Base-by-base conservation (phyloP, 2,113 vertebrate genomes). In the Buteo buteo region DNA sequence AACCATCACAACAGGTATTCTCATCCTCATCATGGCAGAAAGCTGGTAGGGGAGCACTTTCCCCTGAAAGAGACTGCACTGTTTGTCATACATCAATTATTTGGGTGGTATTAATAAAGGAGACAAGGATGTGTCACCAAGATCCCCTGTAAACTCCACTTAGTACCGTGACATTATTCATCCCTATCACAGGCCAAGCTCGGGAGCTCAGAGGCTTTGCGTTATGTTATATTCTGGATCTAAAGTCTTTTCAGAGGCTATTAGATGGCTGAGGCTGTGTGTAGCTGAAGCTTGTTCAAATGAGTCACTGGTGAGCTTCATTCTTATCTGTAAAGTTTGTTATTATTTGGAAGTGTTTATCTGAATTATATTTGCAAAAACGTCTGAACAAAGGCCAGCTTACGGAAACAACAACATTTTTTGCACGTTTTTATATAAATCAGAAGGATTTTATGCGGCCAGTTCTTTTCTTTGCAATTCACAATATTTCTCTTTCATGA, bases 291-390 rank as follows among this genome's bases (percentile, higher is more conserved):
- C 88, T 65, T 17, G 70, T 82, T 93, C 64, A 54, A 78, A 93
- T 86, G 93, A 96, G 66, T 95, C 96, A 95, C 89, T 74, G 85
- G 82, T 55, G 84, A 90, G 95, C 82, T 88, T 82, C 45, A 2
- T 73, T 62, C 92, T 96, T 95, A 87, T 95, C 96, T 93, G 91
- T 90, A 73, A 97, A 97, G 93, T 95, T 96, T 94, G 89, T 94
- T 96, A 94, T 94, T 96, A 69, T 82, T 95, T 73, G 78, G 71
- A 86, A 86, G 38, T 74, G 89, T 92, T 96, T 95, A 91, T 93
- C 94, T 83, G 89, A 82, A 83, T 70, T n/a, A 59, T 26, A 10
- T 86, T 88, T 87, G 89, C 93, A 93, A 85, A 95, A 91, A 54
- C 78, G 85, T 71, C 73, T 70, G 89, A 93, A 91, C 93, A 90